These are phyloP conservation scores for Hephaestus fuliginosus DNA, from an alignment of 2,797 vertebrate species.

Conservation along the genomic window DNA sequence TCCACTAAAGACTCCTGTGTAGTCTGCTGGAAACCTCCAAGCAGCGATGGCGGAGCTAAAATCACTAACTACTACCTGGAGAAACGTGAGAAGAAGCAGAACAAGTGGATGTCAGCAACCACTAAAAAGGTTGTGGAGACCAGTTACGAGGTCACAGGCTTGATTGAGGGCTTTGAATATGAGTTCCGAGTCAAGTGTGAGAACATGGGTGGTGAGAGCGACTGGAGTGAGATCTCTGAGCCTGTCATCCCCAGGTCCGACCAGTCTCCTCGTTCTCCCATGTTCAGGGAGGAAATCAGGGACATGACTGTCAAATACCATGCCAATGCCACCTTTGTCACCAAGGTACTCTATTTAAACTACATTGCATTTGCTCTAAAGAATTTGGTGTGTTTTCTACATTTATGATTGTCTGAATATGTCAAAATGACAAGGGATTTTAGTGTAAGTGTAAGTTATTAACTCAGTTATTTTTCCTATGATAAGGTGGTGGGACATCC, in stretches of 20 bases:
- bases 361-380: conserved; percentile 3
- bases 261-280: conserved; percentile 90
- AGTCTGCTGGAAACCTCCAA: conserved; percentile 96
- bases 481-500: conserved; percentile 92
- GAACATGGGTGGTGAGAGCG: conserved; percentile 97
- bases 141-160: conserved; percentile 88
- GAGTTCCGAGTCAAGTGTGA: conserved; percentile 99
- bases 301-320: conserved; percentile 96
- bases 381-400: background rate
- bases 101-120: conserved; percentile 98
- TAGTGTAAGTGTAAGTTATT: background rate
- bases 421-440: background rate
- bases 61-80: conserved; percentile 96
- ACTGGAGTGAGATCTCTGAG: conserved; percentile 96
- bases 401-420: background rate
- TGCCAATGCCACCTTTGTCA: conserved; percentile 96
- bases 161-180: conserved; percentile 98
- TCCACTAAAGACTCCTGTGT: conserved; percentile 94
- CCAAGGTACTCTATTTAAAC: conserved; percentile 83
- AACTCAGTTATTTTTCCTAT: conserved; percentile 13
- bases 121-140: conserved; percentile 93
- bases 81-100: conserved; percentile 98
- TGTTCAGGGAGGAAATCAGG: conserved; percentile 97
- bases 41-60: conserved; percentile 96
- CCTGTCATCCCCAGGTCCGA: conserved; percentile 94